A percentile compares a stretch with the other conserved stretches of the same genome.
Evolutionary conservation across 2,888 invertebrate genomes (phyloP).

Genomic region (Coenonympha arcania): DNA sequence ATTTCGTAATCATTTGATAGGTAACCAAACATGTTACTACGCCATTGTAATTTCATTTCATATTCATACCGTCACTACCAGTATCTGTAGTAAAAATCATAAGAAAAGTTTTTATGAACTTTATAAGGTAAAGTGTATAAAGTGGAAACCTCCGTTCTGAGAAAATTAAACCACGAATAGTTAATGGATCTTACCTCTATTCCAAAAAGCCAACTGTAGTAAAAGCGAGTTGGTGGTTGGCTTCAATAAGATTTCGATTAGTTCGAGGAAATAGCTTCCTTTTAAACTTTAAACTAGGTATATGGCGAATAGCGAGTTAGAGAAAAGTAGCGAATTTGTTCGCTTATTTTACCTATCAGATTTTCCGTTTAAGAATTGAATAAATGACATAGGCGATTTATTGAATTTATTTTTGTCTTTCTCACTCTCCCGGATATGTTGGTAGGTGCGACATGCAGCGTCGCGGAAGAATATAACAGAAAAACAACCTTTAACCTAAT

Average conservation of each 20-base stretch:
- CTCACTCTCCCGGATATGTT: too few species aligned
- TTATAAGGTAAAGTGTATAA: not conserved
- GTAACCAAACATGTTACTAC: too few species aligned
- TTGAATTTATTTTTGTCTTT: too few species aligned
- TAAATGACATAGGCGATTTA: too few species aligned
- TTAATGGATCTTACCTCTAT: slow-evolving; percentile 68
- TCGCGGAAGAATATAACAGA: too few species aligned
- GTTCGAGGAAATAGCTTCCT: slow-evolving; percentile 8
- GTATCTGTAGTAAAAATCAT: not conserved
- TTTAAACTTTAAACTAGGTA: slow-evolving; percentile 1
- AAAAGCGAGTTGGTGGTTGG: slow-evolving; percentile 54
- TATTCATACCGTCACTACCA: too few species aligned
- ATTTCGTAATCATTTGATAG: too few species aligned
- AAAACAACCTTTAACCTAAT: too few species aligned
- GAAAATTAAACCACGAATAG: slow-evolving; percentile 50
- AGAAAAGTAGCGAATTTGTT: not conserved
- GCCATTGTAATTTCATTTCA: too few species aligned
- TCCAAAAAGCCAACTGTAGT: slow-evolving; percentile 61
- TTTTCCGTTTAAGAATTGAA: too few species aligned
- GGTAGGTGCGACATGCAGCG: too few species aligned
- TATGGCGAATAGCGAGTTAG: not conserved
- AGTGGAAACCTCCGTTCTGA: not conserved
- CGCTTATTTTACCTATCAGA: not conserved
- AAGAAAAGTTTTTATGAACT: not conserved
- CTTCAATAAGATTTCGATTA: slow-evolving; percentile 37